Evolutionary conservation across 2,113 vertebrate species (phyloP), one percentile per base, ranked within the genome.

Genomic region (Dipodomys ordii): DNA sequence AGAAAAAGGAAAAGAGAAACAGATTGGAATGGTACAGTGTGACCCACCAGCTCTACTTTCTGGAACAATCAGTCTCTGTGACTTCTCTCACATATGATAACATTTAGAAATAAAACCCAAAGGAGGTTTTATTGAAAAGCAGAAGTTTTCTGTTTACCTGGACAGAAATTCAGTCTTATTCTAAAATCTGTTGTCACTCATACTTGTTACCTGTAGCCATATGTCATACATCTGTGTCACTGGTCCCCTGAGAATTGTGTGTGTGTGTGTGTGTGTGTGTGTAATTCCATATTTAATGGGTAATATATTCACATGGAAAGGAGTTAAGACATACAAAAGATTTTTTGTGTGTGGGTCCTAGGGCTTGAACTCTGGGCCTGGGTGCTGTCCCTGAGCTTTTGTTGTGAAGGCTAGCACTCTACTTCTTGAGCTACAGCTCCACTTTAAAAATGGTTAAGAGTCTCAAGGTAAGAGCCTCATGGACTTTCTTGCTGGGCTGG

Each of bases 51-150:
- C 13, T 23, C 19, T 53, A 27, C 74, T 6, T 94, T 71, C 39
- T 19, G 49, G 76, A 87, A 68, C 30, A 28, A 67, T 81, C 11
- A 9, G 49, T 80, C 28, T 30, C 44, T 46, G 23, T 89, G 57
- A 49, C 57, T 83, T 87, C 72, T 89, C 15, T 64, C 57, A 18
- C 5, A 25, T 71, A 64, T 32, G 69, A 53, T 53, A 30, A n/a
- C 81, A n/a, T 72, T 82, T 82, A 89, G n/a, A 92, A 57, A 68
- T 65, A 86, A 82, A 64, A 92, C 1, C n/a, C 30, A 46, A 81
- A 89, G 15, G 35, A 46, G 6, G 22, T 4, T 65, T 71, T 32
- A 57, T 46, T 72, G 19, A 74, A 64, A 87, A 46, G 6, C 15
- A 78, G 53, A 15, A 77, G 18, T 85, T 82, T 88, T 85, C 53